A percentile compares a stretch with the other conserved stretches of the same genome.
These are phyloP conservation scores for Channa argus DNA, from an alignment of 2,113 vertebrate genomes.

Conservation along the genomic window DNA sequence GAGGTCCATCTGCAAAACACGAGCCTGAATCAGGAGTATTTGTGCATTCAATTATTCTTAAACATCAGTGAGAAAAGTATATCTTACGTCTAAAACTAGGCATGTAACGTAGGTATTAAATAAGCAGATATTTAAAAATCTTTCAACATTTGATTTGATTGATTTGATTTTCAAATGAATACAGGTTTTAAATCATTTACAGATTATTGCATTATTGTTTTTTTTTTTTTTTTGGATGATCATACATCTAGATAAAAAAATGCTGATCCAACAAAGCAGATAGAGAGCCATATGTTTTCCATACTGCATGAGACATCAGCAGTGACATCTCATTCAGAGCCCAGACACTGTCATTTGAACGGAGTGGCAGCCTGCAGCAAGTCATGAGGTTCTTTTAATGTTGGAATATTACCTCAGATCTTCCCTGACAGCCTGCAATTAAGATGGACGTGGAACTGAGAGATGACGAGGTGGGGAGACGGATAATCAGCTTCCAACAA, in stretches of 20 bases:
- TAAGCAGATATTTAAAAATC: too few relatives aligned
- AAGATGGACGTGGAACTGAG: slow-evolving; percentile 17
- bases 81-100: slow-evolving; percentile 1
- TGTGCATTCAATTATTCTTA: neutral
- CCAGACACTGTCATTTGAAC: slow-evolving; percentile 34
- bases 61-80: slow-evolving; percentile 9
- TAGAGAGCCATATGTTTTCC: neutral
- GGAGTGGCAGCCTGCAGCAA: slow-evolving; percentile 30
- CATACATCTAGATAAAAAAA: too few relatives aligned
- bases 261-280: neutral
- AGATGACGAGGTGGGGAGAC: slow-evolving; percentile 22
- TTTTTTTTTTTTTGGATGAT: too few relatives aligned
- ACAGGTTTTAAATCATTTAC: too few relatives aligned
- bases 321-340: slow-evolving; percentile 42
- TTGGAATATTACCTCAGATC: slow-evolving; percentile 46
- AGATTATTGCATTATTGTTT: too few relatives aligned
- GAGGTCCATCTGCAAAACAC: slow-evolving; percentile 22
- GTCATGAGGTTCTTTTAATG: slow-evolving; percentile 57
- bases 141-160: too few relatives aligned
- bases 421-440: slow-evolving; percentile 55
- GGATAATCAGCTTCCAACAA: slow-evolving; percentile 38
- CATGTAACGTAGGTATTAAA: neutral
- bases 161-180: too few relatives aligned
- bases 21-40: slow-evolving; percentile 17
- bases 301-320: slow-evolving; percentile 22